Conservation (phyloP, 2,113 vertebrate genomes). For the Sinosuthora webbiana region DNA sequence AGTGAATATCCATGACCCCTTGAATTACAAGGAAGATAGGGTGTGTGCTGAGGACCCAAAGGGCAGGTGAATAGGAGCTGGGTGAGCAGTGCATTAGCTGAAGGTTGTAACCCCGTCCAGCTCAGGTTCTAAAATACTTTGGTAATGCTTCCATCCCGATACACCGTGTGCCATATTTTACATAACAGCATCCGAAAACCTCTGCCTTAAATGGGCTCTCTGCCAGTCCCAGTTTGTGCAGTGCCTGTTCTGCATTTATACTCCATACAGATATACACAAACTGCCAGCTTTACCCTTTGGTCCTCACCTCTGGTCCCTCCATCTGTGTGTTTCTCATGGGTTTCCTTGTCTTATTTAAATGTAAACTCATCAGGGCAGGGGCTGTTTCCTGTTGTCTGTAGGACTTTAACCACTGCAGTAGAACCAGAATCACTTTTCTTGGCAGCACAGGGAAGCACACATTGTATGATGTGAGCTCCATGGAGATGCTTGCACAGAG, state of each 20-base stretch:
- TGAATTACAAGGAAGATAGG: not conserved
- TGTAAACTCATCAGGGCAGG: not conserved
- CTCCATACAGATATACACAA: not conserved
- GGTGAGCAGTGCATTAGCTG: not conserved
- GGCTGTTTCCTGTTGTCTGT: not conserved
- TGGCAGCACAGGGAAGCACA: not conserved
- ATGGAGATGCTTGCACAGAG: not conserved
- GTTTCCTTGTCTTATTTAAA: not conserved
- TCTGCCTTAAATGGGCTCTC: not conserved
- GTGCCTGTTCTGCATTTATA: not conserved
- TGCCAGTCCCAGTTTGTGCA: not conserved
- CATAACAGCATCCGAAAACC: not conserved
- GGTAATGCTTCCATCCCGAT: not conserved
- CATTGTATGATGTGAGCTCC: not conserved
- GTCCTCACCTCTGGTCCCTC: not conserved
- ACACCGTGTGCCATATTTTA: not conserved
- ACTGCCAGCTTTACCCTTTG: not conserved
- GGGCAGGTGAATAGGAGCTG: not conserved
- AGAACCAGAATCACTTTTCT: not conserved
- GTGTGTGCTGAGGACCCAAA: not conserved
- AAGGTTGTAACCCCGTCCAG: not conserved
- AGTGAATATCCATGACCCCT: not conserved
- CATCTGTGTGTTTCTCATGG: not conserved
- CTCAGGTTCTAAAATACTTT: not conserved
- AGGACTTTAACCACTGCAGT: not conserved